These are phyloP conservation scores for Lasius fuliginosus DNA, from an alignment of 2,888 invertebrate species.

Conservation along the genomic window DNA sequence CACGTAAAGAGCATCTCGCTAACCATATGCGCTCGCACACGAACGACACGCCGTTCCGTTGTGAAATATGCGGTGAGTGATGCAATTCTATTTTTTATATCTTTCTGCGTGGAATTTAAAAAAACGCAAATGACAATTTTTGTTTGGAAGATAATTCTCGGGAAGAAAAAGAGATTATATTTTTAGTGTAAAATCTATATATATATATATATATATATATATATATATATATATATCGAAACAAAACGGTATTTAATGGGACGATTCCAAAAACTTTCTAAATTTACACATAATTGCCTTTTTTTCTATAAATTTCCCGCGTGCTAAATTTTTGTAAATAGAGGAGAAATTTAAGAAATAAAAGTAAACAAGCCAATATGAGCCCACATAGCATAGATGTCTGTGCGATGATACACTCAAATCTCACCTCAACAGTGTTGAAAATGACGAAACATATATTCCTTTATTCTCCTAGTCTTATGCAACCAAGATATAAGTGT, in stretches of 20 bases:
- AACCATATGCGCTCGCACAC: slow-evolving; percentile 96
- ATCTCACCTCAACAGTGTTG: neutral
- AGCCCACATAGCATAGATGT: neutral
- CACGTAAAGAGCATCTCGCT: slow-evolving; percentile 95
- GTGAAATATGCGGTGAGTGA: slow-evolving; percentile 92
- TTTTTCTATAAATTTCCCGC: neutral
- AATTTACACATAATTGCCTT: neutral
- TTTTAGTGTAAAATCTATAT: neutral
- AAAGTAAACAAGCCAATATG: neutral
- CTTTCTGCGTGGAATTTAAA: neutral
- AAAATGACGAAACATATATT: neutral
- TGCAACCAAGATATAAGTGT: neutral
- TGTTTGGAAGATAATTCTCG: neutral
- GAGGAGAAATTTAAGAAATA: slow-evolving; percentile 1
- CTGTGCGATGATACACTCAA: neutral
- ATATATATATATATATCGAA: neutral
- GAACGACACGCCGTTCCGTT: slow-evolving; percentile 95
- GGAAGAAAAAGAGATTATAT: neutral
- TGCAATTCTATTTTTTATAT: neutral
- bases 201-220: neutral
- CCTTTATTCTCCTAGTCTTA: neutral
- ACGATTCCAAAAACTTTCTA: slow-evolving; percentile 58
- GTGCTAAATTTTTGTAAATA: neutral
- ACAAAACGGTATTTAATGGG: slow-evolving; percentile 43
- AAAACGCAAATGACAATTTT: neutral